Evolutionary conservation across 92 coral and sea anemone genomes (phyloP), one percentile per base, ranked within the genome.

Genomic region (Pocillopora meandrina): DNA sequence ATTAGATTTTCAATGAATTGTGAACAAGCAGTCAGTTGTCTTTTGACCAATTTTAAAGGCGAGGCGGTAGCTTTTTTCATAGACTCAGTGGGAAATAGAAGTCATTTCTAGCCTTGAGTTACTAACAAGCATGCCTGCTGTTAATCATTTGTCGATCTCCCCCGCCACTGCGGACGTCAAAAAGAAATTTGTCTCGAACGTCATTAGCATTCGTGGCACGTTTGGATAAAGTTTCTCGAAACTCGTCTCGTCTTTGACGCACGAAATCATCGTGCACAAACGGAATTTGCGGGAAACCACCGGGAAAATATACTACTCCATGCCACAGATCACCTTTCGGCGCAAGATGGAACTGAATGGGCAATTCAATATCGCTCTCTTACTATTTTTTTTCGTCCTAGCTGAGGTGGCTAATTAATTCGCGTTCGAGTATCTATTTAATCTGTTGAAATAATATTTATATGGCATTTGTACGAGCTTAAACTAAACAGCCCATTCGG

Each of bases 401-500:
- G 71, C 80, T 74, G 72, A 33, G 80, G 23, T 52, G 64, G 80
- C 73, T 72, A 63, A 83, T 83, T 83, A 83, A 83, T 83, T 66
- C 80, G 15, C 19, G 72, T 74, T 83, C 86, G 80, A 73, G 86
- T 83, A 74, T 83, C 86, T 73, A 73, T 62, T 73, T 83, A 83
- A 83, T 83, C 65, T 74, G 72, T 74, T 83, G 86, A 63, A 83
- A 82, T 72, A 82, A 83, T 83, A 83, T 81, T 81, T 71, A 83
- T 74, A 73, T 73, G 80, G 65, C 23, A 73, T 33, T 33, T 35
- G 70, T 23, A 71, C 36, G 42, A 82, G 61, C 63, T 42, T 47
- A 82, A 72, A 63, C 86, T 82, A 82, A 82, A 82, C 86, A 82
- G 21, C 61, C 21, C 35, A 12, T 21, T 80, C 63, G 49, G 49